Evolutionary conservation across 2,113 vertebrate species (phyloP).

Genomic region (Mirounga angustirostris): DNA sequence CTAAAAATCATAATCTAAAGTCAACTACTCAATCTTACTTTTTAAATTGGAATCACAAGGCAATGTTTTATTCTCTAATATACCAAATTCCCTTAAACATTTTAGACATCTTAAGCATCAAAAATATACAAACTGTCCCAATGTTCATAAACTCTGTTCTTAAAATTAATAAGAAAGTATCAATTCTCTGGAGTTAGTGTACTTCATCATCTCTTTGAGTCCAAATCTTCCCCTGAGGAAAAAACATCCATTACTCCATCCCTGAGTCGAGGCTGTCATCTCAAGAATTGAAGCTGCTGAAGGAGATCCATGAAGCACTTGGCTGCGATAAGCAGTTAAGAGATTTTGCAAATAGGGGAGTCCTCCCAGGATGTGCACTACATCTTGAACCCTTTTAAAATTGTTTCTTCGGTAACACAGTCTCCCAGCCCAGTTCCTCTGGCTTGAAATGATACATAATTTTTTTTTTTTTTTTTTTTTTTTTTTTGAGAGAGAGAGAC

Average conservation of each 20-base stretch:
- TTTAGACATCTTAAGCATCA: background rate
- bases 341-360: too few species aligned
- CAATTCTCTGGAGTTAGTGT: background rate
- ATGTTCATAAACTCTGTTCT: background rate
- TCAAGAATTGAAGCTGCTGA: background rate
- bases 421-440: background rate
- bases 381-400: background rate
- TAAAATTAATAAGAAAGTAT: background rate
- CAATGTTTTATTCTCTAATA: background rate
- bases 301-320: background rate
- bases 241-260: background rate
- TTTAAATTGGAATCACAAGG: conserved; percentile 15
- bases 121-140: background rate
- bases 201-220: background rate
- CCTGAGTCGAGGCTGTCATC: background rate
- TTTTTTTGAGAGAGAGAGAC: background rate
- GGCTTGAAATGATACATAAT: background rate
- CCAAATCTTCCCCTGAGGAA: background rate
- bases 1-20: background rate
- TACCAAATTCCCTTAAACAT: background rate
- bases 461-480: background rate
- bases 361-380: background rate
- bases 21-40: background rate
- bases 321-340: background rate
- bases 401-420: accelerated